These are phyloP conservation scores for Habroteleia sp. DNA, from an alignment of 2,888 invertebrate species.

Conservation along the genomic window DNA sequence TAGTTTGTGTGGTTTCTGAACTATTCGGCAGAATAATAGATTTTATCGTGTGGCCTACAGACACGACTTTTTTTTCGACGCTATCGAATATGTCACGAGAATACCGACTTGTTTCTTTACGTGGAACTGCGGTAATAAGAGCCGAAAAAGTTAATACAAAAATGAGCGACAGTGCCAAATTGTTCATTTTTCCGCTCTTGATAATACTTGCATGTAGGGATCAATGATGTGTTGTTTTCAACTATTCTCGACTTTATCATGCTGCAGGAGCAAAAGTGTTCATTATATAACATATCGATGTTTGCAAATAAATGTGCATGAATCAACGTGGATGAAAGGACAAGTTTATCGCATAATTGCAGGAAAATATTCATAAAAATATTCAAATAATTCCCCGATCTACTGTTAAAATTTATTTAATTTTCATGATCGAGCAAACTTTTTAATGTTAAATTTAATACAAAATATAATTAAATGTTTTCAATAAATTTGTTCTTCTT, in stretches of 20 bases:
- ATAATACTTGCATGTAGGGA: background rate
- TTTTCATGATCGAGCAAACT: too few species aligned
- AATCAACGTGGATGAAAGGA: conserved; percentile 10
- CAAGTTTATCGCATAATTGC: conserved; percentile 20
- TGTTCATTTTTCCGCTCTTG: conserved; percentile 25
- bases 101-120: conserved; percentile 6
- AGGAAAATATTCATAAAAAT: too few species aligned
- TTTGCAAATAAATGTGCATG: background rate
- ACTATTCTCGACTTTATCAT: conserved; percentile 8
- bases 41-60: conserved; percentile 16
- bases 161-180: conserved; percentile 3
- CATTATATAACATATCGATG: conserved; percentile 15
- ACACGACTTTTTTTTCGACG: conserved; percentile 24
- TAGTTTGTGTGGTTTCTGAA: background rate
- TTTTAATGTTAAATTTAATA: too few species aligned
- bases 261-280: too few species aligned
- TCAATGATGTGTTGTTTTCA: background rate
- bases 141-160: conserved; percentile 9
- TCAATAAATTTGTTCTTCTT: too few species aligned
- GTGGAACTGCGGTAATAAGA: conserved; percentile 14
- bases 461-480: too few species aligned
- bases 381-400: too few species aligned
- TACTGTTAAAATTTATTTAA: too few species aligned
- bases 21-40: conserved; percentile 10
- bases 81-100: conserved; percentile 27